Base-by-base conservation (phyloP, 2,888 invertebrate species). In the Ectobius pallidus region DNA sequence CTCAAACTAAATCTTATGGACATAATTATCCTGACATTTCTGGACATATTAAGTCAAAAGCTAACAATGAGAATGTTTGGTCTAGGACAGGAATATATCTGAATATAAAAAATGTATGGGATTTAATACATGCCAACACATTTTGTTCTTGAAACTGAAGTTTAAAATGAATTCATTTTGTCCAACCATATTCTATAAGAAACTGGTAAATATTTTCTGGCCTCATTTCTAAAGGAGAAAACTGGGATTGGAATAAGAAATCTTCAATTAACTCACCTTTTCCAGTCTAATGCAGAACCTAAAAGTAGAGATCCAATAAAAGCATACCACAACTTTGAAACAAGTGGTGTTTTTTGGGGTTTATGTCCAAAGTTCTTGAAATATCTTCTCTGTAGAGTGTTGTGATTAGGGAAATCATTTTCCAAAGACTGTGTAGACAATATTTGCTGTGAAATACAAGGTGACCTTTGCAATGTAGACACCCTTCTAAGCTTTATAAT, bases 341-440 rank as follows among this genome's bases (percentile, higher is more conserved):
- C 6, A 0, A 34, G 78, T 0, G 86, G 83, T 6, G 81, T 81
- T 22, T 80, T 79, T 69, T 84, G 82, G 3, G 81, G 80, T 78
- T 84, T 84, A 76, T 89, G 88, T 0, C 88, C 88, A 79, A 88
- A 89, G 75, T 87, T 85, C 78, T 86, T 87, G 77, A 85, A 80
- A 20, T 76, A 75, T 70, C 79, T 74, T 62, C 52, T 72, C 69
- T 69, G 67, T 32, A 73, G 18, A 25, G 27, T 46, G 25, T 63
- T 63, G 18, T 7, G 4, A 2, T 3, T 9, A 9, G 14, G 7
- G 14, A 14, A 52, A 0, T 58, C 16, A n/a, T 30, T 25, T n/a
- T 30, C 30, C n/a, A n/a, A 46, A 30, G 14, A n/a, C 14, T 58
- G 3, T 16, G 34, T 7, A 34, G 34, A 34, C 11, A 11, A 34